Evolutionary conservation across 2,797 vertebrate species (phyloP), one percentile per base, ranked within the genome.

Genomic region (Numenius phaeopus): DNA sequence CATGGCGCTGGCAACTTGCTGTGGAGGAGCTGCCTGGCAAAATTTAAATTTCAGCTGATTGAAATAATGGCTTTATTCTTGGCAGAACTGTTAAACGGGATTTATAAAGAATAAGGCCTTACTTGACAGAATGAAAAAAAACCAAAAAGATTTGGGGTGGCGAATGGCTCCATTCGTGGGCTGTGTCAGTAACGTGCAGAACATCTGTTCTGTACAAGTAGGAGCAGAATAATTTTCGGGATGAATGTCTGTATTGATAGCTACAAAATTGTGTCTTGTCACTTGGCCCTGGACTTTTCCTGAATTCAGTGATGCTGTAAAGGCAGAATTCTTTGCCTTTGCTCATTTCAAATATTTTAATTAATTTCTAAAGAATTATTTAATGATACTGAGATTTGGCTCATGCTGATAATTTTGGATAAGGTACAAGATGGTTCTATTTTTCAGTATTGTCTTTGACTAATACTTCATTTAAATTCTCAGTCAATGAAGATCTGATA

Each of bases 391-490:
- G 61, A 86, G 39, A 49, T 75, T 52, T 44, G 75, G 64, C 46
- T 77, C 32, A 9, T 59, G 18, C 42, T 70, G 72, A 84, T 89
- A 34, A 30, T 65, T 82, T 82, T 50, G 46, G 78, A 70, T 61
- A 50, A 84, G 42, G 66, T 88, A 61, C 29, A 67, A 75, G 69
- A 57, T 65, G 50, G 10, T 75, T 88, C 49, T 72, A 3, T 42
- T 86, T 81, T 86, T 85, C 67, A 75, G 1, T 77, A 40, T 86
- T 66, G 57, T n/a, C 37, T 83, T 64, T 76, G n/a, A 85, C 57
- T 94, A 80, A 78, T 61, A 78, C 20, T 71, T 94, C 19, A 80
- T 90, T 81, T 83, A 59, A 69, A 81, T 93, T 83, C 72, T 67
- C 49, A 27, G 34, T 47, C 50, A 61, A 5, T 61, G 62, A 79